Conservation (phyloP, 2,888 invertebrate genomes). For the Homarus gammarus region DNA sequence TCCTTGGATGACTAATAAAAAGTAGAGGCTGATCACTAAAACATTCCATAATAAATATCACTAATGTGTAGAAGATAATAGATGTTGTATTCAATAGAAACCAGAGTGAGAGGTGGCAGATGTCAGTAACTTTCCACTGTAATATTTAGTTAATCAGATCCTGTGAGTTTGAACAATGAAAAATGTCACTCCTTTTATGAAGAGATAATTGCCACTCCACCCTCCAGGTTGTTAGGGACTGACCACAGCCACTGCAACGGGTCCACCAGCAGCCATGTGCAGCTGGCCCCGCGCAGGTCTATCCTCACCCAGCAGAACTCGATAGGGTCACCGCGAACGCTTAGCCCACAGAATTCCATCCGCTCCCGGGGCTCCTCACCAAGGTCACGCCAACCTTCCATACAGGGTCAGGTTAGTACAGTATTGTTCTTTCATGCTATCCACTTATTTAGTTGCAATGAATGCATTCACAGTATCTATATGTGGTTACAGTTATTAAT, state of each 20-base stretch:
- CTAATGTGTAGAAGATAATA: not conserved
- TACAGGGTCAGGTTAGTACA: conserved; percentile 67
- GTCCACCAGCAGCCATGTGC: conserved; percentile 67
- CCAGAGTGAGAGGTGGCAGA: not conserved
- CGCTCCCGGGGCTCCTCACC: conserved; percentile 79
- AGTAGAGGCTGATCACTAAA: not conserved
- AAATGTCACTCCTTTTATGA: conserved; percentile 5
- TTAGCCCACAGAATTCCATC: conserved; percentile 87
- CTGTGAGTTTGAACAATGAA: conserved; percentile 16
- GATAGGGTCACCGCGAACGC: conserved; percentile 78
- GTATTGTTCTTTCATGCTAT: too few relatives aligned
- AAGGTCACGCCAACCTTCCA: conserved; percentile 75
- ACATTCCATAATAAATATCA: not conserved
- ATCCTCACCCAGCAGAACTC: conserved; percentile 77
- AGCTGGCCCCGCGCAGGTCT: conserved; percentile 75
- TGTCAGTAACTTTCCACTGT: not conserved
- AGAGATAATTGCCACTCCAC: conserved; percentile 47
- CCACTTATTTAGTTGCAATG: too few relatives aligned
- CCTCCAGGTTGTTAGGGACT: conserved; percentile 82
- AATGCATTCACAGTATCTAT: too few relatives aligned
- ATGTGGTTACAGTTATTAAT: too few relatives aligned
- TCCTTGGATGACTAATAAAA: not conserved
- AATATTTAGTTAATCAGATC: conserved; percentile 9
- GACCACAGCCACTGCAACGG: conserved; percentile 87
- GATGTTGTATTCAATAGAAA: not conserved